Evolutionary conservation across 2,113 vertebrate genomes (phyloP).

Genomic region (Sphaerodactylus townsendi): DNA sequence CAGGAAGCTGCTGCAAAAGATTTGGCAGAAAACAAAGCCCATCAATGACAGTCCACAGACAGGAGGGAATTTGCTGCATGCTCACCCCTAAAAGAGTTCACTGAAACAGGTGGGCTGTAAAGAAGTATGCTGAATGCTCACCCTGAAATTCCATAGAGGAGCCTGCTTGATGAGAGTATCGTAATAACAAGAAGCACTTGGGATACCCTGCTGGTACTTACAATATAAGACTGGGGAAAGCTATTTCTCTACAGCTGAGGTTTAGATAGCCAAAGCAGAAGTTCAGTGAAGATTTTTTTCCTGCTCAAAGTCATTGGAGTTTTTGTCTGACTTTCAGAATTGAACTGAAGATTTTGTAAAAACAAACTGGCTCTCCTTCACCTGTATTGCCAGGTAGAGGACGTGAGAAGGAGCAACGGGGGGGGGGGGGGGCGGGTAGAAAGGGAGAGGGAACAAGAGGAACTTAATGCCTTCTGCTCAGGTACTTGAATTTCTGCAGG

Average conservation of each 20-base stretch:
- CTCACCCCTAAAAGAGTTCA: too few relatives aligned
- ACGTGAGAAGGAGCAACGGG: not conserved
- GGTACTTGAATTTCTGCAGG: not conserved
- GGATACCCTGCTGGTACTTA: too few relatives aligned
- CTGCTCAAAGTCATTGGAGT: conserved; percentile 19
- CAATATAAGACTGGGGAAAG: not conserved
- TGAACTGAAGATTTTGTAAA: not conserved
- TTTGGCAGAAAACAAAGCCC: too few relatives aligned
- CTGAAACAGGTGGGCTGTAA: too few relatives aligned
- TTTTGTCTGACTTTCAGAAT: not conserved
- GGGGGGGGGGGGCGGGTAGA: not conserved
- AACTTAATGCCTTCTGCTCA: not conserved
- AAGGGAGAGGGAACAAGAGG: not conserved
- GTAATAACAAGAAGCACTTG: too few relatives aligned
- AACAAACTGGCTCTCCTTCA: not conserved
- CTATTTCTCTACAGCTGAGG: not conserved
- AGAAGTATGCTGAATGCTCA: too few relatives aligned
- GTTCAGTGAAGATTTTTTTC: not conserved
- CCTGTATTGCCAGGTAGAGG: not conserved
- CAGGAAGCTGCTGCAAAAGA: too few relatives aligned
- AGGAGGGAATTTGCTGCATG: too few relatives aligned
- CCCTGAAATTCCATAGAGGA: too few relatives aligned
- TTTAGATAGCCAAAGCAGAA: not conserved
- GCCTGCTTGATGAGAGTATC: too few relatives aligned
- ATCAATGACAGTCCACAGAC: too few relatives aligned